Conservation (phyloP, 2,797 vertebrate species). For the Poeciliopsis infans region DNA sequence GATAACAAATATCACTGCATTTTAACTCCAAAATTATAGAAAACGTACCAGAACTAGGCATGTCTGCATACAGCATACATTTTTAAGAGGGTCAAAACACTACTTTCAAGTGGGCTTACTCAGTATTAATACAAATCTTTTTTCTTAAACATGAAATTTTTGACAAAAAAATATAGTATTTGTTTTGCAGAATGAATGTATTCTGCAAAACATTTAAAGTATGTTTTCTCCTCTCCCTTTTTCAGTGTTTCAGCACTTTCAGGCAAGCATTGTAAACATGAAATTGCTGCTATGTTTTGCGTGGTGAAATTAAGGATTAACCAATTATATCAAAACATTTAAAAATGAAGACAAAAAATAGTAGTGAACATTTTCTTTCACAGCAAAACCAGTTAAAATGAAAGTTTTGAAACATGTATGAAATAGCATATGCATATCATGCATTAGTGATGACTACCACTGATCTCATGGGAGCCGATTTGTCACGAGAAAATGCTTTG, state of each 20-base stretch:
- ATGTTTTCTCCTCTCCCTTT: not conserved
- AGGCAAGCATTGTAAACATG: no score
- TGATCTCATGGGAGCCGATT: constrained; percentile 40
- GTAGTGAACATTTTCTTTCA: constrained; percentile 8
- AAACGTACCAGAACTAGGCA: no score
- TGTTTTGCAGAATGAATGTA: not conserved
- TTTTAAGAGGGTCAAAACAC: not conserved
- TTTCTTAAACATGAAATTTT: not conserved
- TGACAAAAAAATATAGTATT: not conserved
- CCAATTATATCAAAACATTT: not conserved
- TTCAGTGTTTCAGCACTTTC: not conserved
- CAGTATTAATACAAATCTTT: not conserved
- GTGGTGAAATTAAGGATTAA: not conserved
- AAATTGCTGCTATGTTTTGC: not conserved
- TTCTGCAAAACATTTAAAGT: not conserved
- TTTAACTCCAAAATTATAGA: no score
- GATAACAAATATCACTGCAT: not conserved
- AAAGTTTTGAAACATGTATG: constrained; percentile 56
- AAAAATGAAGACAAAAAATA: not conserved
- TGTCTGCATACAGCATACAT: not conserved
- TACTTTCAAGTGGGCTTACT: not conserved
- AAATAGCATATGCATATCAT: constrained; percentile 58
- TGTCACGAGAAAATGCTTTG: constrained; percentile 57
- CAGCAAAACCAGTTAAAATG: constrained; percentile 18
- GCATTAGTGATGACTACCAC: constrained; percentile 52